phyloP scores from a whole-genome alignment of 53 echinoderm and acorn worm genomes.

The Paracentrotus lividus region DNA sequence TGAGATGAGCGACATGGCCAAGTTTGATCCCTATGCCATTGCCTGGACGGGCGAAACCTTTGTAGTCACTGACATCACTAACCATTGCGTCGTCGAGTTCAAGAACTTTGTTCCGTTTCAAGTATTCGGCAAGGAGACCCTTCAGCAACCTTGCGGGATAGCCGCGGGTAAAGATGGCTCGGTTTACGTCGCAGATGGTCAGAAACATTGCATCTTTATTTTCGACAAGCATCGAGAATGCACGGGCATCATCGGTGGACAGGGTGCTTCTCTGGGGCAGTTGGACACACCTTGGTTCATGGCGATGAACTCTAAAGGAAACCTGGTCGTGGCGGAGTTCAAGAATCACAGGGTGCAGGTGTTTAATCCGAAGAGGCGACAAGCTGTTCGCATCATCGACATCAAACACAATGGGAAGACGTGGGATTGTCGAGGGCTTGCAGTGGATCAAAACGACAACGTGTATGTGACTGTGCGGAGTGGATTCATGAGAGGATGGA shows the following conservation, averaged over 20 bases:
- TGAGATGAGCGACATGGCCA: slow-evolving; percentile 49
- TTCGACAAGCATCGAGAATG: slow-evolving; percentile 71
- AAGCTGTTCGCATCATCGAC: slow-evolving; percentile 66
- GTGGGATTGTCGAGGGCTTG: slow-evolving; percentile 70
- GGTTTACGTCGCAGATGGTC: slow-evolving; percentile 74
- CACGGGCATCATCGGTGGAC: slow-evolving; percentile 55
- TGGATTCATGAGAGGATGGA: slow-evolving; percentile 51
- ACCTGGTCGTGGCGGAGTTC: slow-evolving; percentile 72
- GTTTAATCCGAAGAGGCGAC: slow-evolving; percentile 60
- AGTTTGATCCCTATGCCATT: slow-evolving; percentile 74
- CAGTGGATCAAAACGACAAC: slow-evolving; percentile 69
- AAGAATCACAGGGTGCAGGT: slow-evolving; percentile 74
- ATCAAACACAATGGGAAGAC: slow-evolving; percentile 74
- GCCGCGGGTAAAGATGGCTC: slow-evolving; percentile 60
- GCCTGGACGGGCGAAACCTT: slow-evolving; percentile 73
- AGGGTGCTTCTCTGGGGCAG: slow-evolving; percentile 60
- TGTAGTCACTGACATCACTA: slow-evolving; percentile 71
- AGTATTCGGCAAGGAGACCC: slow-evolving; percentile 55
- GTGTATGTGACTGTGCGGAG: slow-evolving; percentile 72
- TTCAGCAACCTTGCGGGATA: slow-evolving; percentile 70
- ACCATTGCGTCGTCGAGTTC: slow-evolving; percentile 74
- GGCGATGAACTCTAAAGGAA: slow-evolving; percentile 59
- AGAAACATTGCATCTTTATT: slow-evolving; percentile 67
- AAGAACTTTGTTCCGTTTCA: slow-evolving; percentile 63
- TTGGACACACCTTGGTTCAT: slow-evolving; percentile 72